These are phyloP conservation scores for Molothrus ater DNA, from an alignment of 2,797 vertebrate genomes.

Conservation along the genomic window DNA sequence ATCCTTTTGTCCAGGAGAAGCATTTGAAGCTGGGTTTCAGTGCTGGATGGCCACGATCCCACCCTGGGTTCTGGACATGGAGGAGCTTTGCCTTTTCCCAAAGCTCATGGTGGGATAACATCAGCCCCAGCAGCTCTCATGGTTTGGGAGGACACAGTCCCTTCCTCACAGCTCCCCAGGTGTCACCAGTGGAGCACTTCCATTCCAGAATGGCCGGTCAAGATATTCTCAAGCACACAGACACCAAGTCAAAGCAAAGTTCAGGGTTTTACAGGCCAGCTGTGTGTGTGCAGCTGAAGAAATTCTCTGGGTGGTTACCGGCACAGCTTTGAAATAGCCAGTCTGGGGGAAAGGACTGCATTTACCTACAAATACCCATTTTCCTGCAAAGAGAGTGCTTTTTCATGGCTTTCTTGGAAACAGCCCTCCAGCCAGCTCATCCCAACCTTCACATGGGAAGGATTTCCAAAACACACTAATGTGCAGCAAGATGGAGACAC, in stretches of 20 bases:
- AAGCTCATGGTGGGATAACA: not conserved
- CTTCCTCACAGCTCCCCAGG: not conserved
- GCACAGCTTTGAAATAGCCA: not conserved
- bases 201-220: not conserved
- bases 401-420: not conserved
- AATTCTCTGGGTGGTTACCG: not conserved
- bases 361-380: not conserved
- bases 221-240: not conserved
- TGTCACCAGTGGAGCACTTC: not conserved
- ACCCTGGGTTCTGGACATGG: rapidly evolving
- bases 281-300: not conserved
- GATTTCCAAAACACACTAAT: not conserved
- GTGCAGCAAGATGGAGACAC: not conserved
- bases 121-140: not conserved
- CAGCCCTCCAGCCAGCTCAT: not conserved
- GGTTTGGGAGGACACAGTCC: not conserved
- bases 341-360: not conserved
- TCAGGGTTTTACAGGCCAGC: not conserved
- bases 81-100: not conserved
- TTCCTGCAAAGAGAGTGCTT: not conserved
- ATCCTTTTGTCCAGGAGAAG: not conserved
- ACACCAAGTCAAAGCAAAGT: constrained; percentile 34
- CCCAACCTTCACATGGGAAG: not conserved
- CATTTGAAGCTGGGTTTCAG: not conserved
- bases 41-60: not conserved